Evolutionary conservation across 1,140 invertebrate genomes (phyloP).

Genomic region (Leptopilina clavipes): DNA sequence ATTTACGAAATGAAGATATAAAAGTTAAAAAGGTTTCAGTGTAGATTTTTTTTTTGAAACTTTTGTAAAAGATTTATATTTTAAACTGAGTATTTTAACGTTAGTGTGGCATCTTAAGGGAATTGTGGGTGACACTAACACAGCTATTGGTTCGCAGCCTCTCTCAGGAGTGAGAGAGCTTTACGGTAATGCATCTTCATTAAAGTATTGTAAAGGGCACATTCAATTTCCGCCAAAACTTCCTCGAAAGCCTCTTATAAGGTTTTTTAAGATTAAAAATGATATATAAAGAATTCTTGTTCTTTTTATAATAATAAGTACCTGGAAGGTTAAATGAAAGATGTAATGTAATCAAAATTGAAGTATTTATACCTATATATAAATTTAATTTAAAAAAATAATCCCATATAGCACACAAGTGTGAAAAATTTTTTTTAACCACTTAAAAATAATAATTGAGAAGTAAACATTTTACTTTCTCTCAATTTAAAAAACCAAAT

Average conservation of each 20-base stretch:
- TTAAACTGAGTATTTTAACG: background rate
- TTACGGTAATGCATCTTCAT: slow-evolving; percentile 28
- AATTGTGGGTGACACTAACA: slow-evolving; percentile 20
- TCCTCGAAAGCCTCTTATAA: background rate
- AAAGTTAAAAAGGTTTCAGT: too few relatives aligned
- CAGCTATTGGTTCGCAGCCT: slow-evolving; percentile 14
- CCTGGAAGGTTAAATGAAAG: background rate
- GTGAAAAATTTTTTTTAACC: too few relatives aligned
- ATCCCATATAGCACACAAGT: too few relatives aligned
- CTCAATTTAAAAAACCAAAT: too few relatives aligned
- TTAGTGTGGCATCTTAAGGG: background rate
- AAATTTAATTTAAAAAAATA: too few relatives aligned
- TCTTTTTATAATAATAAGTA: background rate
- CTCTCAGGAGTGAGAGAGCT: background rate
- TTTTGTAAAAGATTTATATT: background rate
- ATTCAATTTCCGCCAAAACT: background rate
- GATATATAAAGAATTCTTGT: background rate
- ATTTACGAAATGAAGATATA: too few relatives aligned
- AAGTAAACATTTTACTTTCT: too few relatives aligned
- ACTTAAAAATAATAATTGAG: too few relatives aligned
- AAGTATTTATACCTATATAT: too few relatives aligned
- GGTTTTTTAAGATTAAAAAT: background rate
- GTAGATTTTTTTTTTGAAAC: too few relatives aligned
- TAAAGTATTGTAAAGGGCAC: slow-evolving; percentile 17
- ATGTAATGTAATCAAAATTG: background rate